Conservation (phyloP, 2,797 vertebrate genomes). For the Mormyrus hasselquistii region DNA sequence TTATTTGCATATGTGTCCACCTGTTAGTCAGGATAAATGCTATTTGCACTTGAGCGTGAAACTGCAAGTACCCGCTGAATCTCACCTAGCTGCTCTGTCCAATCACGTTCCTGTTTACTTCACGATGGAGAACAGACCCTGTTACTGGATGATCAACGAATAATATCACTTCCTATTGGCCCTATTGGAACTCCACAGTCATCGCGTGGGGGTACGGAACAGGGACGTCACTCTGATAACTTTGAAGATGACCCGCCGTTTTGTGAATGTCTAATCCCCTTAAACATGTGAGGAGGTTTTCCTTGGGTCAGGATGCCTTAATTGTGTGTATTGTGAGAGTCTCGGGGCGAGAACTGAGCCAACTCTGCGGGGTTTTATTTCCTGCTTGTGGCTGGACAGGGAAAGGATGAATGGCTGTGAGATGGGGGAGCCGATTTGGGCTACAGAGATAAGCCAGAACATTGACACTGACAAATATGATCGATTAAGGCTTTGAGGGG, state of each 20-base stretch:
- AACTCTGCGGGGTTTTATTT: conserved; percentile 25
- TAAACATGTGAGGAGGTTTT: not conserved
- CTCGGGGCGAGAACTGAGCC: conserved; percentile 18
- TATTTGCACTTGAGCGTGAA: conserved; percentile 26
- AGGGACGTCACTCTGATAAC: not conserved
- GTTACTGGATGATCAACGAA: conserved; percentile 17
- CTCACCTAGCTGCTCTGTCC: conserved; percentile 10
- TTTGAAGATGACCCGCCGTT: not conserved
- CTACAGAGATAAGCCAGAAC: conserved; percentile 65
- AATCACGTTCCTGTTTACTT: conserved; percentile 19
- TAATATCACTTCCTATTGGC: conserved; percentile 6
- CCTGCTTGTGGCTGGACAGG: conserved; percentile 26
- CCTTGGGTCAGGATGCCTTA: conserved; percentile 21
- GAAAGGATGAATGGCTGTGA: conserved; percentile 53
- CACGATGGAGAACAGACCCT: conserved; percentile 22
- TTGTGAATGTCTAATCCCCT: not conserved
- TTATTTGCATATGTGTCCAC: conserved; percentile 12
- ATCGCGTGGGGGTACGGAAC: not conserved
- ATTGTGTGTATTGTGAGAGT: conserved; percentile 14
- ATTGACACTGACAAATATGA: conserved; percentile 74
- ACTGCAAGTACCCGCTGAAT: conserved; percentile 21
- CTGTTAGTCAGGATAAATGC: conserved; percentile 32
- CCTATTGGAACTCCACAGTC: not conserved
- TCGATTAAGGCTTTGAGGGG: conserved; percentile 67
- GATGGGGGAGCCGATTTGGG: conserved; percentile 53